Evolutionary conservation across 2,888 invertebrate genomes (phyloP).

Genomic region (Drosophila nigricruria): DNA sequence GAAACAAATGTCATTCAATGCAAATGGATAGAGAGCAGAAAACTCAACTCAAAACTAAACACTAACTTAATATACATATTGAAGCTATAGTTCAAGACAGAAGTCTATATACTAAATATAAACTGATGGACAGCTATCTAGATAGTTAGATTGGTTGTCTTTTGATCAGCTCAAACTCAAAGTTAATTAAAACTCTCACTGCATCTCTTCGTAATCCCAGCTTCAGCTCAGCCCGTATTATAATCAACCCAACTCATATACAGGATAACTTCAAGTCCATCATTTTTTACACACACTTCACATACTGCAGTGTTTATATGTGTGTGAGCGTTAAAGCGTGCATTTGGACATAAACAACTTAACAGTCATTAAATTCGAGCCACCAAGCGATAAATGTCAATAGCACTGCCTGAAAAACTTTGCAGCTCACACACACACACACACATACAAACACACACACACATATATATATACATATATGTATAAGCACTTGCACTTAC

Average conservation of each 20-base stretch:
- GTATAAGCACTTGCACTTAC: constrained; percentile 11
- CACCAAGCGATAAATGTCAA: constrained; percentile 71
- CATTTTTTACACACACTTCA: too few relatives aligned
- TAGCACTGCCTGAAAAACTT: constrained; percentile 49
- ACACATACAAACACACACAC: background rate
- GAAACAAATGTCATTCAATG: background rate
- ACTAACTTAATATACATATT: background rate
- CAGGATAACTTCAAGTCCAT: constrained; percentile 7
- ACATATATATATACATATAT: background rate
- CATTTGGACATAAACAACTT: constrained; percentile 45
- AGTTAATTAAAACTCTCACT: background rate
- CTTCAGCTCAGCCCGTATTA: background rate
- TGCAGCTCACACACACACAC: constrained; percentile 3
- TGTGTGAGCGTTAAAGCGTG: constrained; percentile 39
- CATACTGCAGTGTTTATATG: background rate
- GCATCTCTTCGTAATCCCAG: fast-evolving
- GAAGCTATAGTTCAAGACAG: background rate
- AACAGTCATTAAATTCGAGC: constrained; percentile 69
- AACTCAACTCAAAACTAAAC: background rate
- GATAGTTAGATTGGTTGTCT: background rate
- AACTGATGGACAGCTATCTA: background rate
- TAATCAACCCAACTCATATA: background rate
- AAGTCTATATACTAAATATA: background rate
- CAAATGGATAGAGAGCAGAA: background rate
- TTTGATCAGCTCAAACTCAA: background rate